Conservation (phyloP, 1,140 invertebrate genomes). For the Drosophila prosaltans region DNA sequence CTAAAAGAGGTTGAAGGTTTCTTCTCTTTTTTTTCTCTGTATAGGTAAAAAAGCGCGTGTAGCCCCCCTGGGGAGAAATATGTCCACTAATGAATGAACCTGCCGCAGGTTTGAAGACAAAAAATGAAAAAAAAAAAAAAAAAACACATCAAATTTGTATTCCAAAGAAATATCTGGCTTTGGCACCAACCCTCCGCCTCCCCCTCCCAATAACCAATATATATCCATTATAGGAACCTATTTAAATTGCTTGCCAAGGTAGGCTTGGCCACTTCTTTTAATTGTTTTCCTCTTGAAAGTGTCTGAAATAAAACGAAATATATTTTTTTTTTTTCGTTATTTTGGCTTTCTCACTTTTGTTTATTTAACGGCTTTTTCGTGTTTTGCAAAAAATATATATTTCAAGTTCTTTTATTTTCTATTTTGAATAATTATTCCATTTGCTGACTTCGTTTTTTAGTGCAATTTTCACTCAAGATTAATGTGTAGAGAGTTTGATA, state of each 20-base stretch:
- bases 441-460: no score
- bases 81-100: slow-evolving; percentile 59
- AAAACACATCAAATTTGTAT: slow-evolving; percentile 53
- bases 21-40: not conserved
- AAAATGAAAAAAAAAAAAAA: no score
- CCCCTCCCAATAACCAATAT: slow-evolving; percentile 3
- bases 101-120: slow-evolving; percentile 2
- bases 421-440: no score
- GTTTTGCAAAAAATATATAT: slow-evolving; percentile 15
- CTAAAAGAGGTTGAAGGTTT: slow-evolving; percentile 16
- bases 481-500: no score
- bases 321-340: slow-evolving; percentile 5
- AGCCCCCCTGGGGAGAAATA: slow-evolving; percentile 44
- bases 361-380: slow-evolving; percentile 34
- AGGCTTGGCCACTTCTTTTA: slow-evolving; percentile 11
- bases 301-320: slow-evolving; percentile 27
- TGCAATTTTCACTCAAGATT: no score
- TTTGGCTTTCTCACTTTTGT: slow-evolving; percentile 36
- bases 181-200: no score
- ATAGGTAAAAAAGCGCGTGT: slow-evolving; percentile 45
- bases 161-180: slow-evolving; percentile 19
- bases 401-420: not conserved
- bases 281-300: slow-evolving; percentile 43
- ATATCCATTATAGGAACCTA: not conserved
- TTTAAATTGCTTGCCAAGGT: slow-evolving; percentile 4